phyloP scores from a whole-genome alignment of 1,140 invertebrate species.

The Tyrophagus putrescentiae region DNA sequence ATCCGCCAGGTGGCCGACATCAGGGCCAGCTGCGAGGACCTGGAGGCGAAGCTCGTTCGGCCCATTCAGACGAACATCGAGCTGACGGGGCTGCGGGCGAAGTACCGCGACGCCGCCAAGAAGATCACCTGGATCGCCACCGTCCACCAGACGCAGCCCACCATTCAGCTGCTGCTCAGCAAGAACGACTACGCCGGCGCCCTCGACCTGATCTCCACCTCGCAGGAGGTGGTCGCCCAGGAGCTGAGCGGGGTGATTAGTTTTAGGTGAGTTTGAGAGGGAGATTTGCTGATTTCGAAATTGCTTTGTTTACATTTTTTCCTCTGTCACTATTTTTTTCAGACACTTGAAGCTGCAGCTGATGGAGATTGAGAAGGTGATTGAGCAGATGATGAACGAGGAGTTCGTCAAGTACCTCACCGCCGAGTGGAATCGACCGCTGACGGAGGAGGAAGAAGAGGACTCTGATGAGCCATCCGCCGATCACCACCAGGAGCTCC shows the following conservation, averaged over 20 bases:
- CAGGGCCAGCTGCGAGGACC: constrained; percentile 17
- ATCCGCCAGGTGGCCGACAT: constrained; percentile 47
- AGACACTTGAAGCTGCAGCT: constrained; percentile 87
- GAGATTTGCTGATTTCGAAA: neutral
- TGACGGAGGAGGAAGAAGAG: constrained; percentile 32
- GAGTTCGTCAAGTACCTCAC: constrained; percentile 87
- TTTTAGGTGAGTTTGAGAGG: constrained; percentile 48
- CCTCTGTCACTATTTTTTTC: constrained; percentile 24
- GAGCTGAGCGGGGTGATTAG: constrained; percentile 80
- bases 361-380: constrained; percentile 86
- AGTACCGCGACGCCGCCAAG: constrained; percentile 24
- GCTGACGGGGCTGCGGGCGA: constrained; percentile 21
- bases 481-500: neutral
- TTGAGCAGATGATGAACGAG: constrained; percentile 88
- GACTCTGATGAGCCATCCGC: neutral
- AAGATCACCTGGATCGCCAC: constrained; percentile 73
- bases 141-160: constrained; percentile 92
- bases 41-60: constrained; percentile 43
- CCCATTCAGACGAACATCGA: constrained; percentile 22
- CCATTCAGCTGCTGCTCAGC: constrained; percentile 62
- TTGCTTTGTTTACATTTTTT: neutral
- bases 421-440: constrained; percentile 72
- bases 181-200: constrained; percentile 95
- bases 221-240: constrained; percentile 77
- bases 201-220: constrained; percentile 85